phyloP scores from a whole-genome alignment of 2,888 invertebrate species.

The Macrosiphum euphorbiae region DNA sequence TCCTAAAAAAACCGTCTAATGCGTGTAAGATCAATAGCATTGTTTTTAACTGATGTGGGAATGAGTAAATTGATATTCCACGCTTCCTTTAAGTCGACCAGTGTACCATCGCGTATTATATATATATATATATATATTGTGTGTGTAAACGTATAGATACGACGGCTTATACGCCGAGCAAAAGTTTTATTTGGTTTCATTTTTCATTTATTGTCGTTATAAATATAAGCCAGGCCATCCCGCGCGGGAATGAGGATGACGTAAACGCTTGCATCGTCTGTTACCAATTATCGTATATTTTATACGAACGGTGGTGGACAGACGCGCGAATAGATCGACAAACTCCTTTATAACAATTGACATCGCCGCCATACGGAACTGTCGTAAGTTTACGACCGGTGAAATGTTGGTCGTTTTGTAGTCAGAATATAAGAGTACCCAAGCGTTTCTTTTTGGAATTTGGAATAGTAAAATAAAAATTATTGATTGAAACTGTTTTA shows the following conservation, averaged over 20 bases:
- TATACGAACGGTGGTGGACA: not conserved
- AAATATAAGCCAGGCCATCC: not conserved
- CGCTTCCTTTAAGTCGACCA: conserved; percentile 62
- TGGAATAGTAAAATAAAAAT: not conserved
- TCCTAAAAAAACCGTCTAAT: conserved; percentile 38
- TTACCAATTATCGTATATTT: not conserved
- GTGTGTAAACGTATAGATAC: not conserved
- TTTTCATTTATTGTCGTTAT: not conserved
- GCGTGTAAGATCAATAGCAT: conserved; percentile 62
- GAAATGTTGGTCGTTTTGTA: not conserved
- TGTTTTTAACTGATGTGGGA: conserved; percentile 65
- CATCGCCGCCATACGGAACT: not conserved
- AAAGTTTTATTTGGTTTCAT: conserved; percentile 11
- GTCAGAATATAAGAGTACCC: not conserved
- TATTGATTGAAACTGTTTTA: not conserved
- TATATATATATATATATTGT: not conserved
- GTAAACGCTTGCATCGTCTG: conserved; percentile 22
- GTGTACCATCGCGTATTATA: not conserved
- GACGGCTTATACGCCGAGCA: not conserved
- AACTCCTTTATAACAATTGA: not conserved
- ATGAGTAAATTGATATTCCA: conserved; percentile 63
- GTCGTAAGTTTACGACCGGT: not conserved
- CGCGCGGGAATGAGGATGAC: conserved; percentile 41
- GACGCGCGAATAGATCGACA: not conserved
- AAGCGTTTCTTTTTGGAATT: not conserved